phyloP scores from a whole-genome alignment of 2,113 vertebrate genomes.

The Caretta caretta region DNA sequence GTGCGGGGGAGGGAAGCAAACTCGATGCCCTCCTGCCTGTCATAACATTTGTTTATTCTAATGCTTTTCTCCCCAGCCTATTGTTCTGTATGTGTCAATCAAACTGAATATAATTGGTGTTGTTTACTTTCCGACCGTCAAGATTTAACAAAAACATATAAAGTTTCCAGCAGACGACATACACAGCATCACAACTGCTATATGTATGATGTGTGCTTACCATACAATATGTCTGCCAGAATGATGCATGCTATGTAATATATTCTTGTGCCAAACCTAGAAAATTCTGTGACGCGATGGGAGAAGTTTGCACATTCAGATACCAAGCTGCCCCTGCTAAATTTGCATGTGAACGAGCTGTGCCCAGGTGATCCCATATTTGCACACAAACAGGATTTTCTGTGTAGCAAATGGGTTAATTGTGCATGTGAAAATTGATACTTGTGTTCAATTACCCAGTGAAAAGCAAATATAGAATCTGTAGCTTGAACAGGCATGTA shows the following conservation, averaged over 20 bases:
- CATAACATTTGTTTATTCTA: conserved; percentile 49
- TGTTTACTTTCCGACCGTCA: conserved; percentile 51
- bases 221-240: neutral
- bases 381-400: neutral
- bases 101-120: conserved; percentile 56
- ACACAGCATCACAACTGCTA: neutral
- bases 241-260: neutral
- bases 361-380: neutral
- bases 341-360: neutral
- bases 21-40: conserved; percentile 5
- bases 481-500: neutral
- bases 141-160: neutral
- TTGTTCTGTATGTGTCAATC: conserved; percentile 43
- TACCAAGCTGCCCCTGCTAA: neutral
- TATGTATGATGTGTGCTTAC: neutral
- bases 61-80: conserved; percentile 23
- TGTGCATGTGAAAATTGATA: neutral
- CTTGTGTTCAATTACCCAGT: neutral
- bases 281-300: neutral
- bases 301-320: neutral
- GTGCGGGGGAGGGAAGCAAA: conserved; percentile 26
- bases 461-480: neutral
- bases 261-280: neutral
- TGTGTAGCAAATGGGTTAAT: neutral
- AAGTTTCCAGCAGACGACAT: neutral